Evolutionary conservation across 2,797 vertebrate genomes (phyloP).

Genomic region (Thalassophryne amazonica): DNA sequence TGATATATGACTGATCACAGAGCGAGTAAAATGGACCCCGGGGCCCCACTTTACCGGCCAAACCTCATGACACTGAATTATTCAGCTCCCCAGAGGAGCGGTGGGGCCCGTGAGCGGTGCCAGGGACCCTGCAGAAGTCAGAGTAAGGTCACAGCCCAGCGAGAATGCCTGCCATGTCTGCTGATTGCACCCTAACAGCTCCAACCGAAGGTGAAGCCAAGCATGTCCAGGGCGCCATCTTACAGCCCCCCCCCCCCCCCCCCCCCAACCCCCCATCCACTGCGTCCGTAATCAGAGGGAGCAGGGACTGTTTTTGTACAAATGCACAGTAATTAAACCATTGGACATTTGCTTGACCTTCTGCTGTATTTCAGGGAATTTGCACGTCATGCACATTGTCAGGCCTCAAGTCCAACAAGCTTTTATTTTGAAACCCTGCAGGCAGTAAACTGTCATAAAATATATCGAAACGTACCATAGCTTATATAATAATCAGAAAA

Average conservation of each 20-base stretch:
- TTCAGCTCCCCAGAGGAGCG: conserved; percentile 10
- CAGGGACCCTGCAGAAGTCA: conserved; percentile 45
- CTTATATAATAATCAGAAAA: too few species aligned
- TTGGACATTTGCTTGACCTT: neutral
- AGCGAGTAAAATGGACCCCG: conserved; percentile 1
- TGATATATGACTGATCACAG: neutral
- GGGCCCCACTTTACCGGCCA: neutral
- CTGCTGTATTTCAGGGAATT: neutral
- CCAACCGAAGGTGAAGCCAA: conserved; percentile 47
- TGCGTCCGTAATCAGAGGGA: neutral
- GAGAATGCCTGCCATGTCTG: conserved; percentile 20
- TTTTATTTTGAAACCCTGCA: neutral
- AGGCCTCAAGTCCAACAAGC: neutral
- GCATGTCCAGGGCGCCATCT: conserved; percentile 13
- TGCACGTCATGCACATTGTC: neutral
- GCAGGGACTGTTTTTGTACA: conserved; percentile 5
- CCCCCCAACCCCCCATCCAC: neutral
- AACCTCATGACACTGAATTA: conserved; percentile 26
- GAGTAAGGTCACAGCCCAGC: conserved; percentile 32
- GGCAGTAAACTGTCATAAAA: neutral
- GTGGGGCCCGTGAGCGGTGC: conserved; percentile 19
- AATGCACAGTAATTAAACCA: neutral
- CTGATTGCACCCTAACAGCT: conserved; percentile 46
- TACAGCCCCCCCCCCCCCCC: neutral
- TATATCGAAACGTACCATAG: neutral